Base-by-base conservation (phyloP, 2,888 invertebrate species). In the Agonopterix heracliana region DNA sequence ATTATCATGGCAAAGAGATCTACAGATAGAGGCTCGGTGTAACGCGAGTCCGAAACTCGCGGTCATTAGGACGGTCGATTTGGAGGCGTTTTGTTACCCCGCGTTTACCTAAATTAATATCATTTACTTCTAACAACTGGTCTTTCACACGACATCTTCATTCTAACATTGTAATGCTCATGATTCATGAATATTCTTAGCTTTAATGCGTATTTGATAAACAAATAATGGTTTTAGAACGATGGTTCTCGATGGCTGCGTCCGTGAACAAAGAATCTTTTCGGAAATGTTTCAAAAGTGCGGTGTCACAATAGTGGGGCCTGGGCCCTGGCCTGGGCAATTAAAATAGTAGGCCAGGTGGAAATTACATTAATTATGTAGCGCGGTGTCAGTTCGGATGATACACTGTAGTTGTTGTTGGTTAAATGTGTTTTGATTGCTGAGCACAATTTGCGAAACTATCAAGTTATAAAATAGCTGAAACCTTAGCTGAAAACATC, bases 301-400 rank as follows among this genome's bases (percentile, higher is more conserved):
- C 71, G 67, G 68, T 84, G 83, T 84, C 83, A 84, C 80, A 86
- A 87, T 26, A 26, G 26, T 26, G 26, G 26, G 26, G 26, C 26
- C 26, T 5, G 26, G 26, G 26, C 83, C 79, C 65, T 54, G 70
- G 61, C 79, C 65, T 54, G 70, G 61, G 74, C 83, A 88, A 87
- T 87, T 88, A 87, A 84, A 87, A 83, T 84, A 72, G 81, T 84
- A 83, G 83, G 81, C 82, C 86, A 85, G 69, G 73, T 85, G 82
- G 83, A 85, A 84, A 84, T 83, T 80, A 81, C 77, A 78, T 85
- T 87, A 85, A 86, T 88, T 86, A 86, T 77, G 78, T 76, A 41
- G 78, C 74, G 60, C 66, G 66, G 74, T 72, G 76, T 75, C 74
- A 71, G 71, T 71, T 76, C 63, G 75, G 78, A 80, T 74, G 73